Evolutionary conservation across 2,113 vertebrate genomes (phyloP).

Genomic region (Ammospiza caudacuta): DNA sequence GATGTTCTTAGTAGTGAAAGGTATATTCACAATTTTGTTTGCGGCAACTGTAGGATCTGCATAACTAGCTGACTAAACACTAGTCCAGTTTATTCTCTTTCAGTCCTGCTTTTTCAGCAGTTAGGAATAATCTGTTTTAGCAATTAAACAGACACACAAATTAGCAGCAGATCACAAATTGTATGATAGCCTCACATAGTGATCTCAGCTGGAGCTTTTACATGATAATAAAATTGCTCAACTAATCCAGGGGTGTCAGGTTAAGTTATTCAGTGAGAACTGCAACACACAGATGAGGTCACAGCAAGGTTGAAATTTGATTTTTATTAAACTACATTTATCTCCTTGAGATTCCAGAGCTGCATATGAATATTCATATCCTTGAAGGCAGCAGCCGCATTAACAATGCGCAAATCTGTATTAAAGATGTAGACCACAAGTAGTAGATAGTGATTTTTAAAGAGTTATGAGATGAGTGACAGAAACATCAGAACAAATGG

Average conservation of each 20-base stretch:
- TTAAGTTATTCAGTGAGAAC: conserved; percentile 10
- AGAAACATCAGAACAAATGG: not conserved
- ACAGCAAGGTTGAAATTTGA: not conserved
- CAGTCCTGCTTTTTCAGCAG: not conserved
- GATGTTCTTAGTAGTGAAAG: not conserved
- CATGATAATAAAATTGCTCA: not conserved
- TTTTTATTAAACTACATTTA: conserved; percentile 20
- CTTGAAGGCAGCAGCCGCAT: not conserved
- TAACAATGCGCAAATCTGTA: not conserved
- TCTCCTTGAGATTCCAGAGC: not conserved
- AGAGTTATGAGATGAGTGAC: not conserved
- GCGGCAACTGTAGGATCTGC: not conserved
- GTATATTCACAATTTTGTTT: not conserved
- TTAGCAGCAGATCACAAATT: not conserved
- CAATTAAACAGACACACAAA: not conserved
- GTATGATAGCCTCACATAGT: not conserved
- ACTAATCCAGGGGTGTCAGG: not conserved
- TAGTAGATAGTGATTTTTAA: not conserved
- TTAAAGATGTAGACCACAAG: not conserved
- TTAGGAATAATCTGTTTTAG: not conserved
- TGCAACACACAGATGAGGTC: not conserved
- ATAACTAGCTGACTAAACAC: not conserved
- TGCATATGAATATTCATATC: conserved; percentile 23
- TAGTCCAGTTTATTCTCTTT: not conserved
- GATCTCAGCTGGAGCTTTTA: not conserved